Percentiles rank a stretch among this genome's conserved stretches.
Conservation (phyloP, 2,888 invertebrate genomes). For the Drosophila greeni region DNA sequence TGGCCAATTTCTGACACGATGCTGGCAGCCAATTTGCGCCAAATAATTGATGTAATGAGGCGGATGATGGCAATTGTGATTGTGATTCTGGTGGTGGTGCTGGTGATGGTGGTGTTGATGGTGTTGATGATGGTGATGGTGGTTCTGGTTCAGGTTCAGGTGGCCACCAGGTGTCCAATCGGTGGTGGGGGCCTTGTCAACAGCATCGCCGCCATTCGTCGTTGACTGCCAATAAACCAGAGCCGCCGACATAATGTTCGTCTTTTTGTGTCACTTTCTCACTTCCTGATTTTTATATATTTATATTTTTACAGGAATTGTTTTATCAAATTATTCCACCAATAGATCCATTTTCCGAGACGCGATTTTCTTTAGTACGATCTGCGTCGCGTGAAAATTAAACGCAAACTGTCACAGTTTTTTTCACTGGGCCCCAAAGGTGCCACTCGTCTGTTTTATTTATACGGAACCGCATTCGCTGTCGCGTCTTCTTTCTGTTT, state of each 20-base stretch:
- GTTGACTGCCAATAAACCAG: slow-evolving; percentile 67
- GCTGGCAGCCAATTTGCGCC: slow-evolving; percentile 66
- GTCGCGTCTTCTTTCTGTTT: slow-evolving; percentile 7
- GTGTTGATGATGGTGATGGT: neutral
- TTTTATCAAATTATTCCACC: neutral
- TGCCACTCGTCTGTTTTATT: slow-evolving; percentile 57
- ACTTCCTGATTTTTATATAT: slow-evolving; percentile 9
- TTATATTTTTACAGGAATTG: neutral
- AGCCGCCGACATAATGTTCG: slow-evolving; percentile 54
- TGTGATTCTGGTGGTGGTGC: slow-evolving; percentile 8
- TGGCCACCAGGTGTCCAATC: slow-evolving; percentile 19
- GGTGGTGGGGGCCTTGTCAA: slow-evolving; percentile 8
- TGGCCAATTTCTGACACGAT: slow-evolving; percentile 49
- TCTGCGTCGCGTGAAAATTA: slow-evolving; percentile 66
- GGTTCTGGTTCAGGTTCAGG: slow-evolving; percentile 15
- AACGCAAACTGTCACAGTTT: slow-evolving; percentile 59
- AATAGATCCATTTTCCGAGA: slow-evolving; percentile 5
- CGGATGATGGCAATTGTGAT: slow-evolving; percentile 29
- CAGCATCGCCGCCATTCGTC: slow-evolving; percentile 43
- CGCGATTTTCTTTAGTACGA: slow-evolving; percentile 46
- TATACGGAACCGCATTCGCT: slow-evolving; percentile 43
- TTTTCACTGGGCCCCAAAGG: slow-evolving; percentile 46
- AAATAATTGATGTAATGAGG: slow-evolving; percentile 57
- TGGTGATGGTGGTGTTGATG: neutral
- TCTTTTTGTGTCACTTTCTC: slow-evolving; percentile 10